Evolutionary conservation across 1,140 invertebrate species (phyloP), one percentile per base, ranked within the genome.

Genomic region (Drosophila prosaltans): DNA sequence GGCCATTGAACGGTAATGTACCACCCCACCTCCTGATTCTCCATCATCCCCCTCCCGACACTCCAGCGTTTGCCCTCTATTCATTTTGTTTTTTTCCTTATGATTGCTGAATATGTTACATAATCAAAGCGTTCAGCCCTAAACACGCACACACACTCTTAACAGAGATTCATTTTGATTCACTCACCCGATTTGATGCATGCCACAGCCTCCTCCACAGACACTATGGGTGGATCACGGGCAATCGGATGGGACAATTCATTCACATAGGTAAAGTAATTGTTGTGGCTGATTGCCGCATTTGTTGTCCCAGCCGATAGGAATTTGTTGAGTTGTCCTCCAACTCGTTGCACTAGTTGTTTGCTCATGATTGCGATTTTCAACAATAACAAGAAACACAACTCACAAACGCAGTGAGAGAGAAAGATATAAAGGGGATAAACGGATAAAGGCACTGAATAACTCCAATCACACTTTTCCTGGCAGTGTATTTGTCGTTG

Each of bases 151-250:
- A 43, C 58, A 28, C 43, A 62, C 32, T 4, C 6, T 7, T 63
- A 16, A 21, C 8, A 16, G n/a, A n/a, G 61, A 48, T 65, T 39
- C 57, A 65, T 54, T 45, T 43, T 48, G 3, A 4, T 51, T 51
- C 1, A 65, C 91, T 90, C 69, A 94, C 94, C 93, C 30, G 94
- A 94, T 90, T 94, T 93, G 39, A 94, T 92, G 75, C 92, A 93
- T 92, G 92, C 91, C 11, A 94, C 92, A 2, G 93, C 94, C 70
- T 94, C 91, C 48, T 93, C 92, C 8, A 93, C 92, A n/a, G 73
- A 59, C 3, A 93, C 80, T 78, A 90, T 92, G 78, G 93, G 93
- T 1, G 94, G 94, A 64, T 93, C 92, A 11, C 93, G 84, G 39
- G 92, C 89, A 65, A 94, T 84, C 58, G 94, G 93, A 89, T 94